These are phyloP conservation scores for Drosophila silvestris DNA, from an alignment of 2,888 invertebrate genomes.

Conservation along the genomic window DNA sequence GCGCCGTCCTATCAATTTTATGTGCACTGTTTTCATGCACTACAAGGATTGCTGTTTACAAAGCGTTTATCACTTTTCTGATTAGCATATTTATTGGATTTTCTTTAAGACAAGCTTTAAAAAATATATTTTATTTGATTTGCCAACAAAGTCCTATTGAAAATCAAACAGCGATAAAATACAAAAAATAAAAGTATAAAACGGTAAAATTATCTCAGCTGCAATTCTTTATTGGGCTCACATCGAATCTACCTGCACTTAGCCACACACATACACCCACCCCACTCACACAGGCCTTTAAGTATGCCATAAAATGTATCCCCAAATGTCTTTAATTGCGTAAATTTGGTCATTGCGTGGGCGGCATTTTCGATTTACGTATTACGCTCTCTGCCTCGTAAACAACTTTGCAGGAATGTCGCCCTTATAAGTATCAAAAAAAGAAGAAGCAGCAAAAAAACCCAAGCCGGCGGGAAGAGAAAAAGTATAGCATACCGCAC, in stretches of 20 bases:
- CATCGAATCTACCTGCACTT: slow-evolving; percentile 38
- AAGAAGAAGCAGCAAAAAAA: not conserved
- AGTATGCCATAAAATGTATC: slow-evolving; percentile 61
- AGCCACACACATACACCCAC: not conserved
- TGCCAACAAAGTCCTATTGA: not conserved
- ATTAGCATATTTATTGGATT: slow-evolving; percentile 3
- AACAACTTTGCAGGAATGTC: slow-evolving; percentile 71
- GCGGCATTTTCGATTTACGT: slow-evolving; percentile 62
- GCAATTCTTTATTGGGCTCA: slow-evolving; percentile 20
- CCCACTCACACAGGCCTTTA: slow-evolving; percentile 18
- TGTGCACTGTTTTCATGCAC: not conserved
- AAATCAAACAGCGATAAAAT: not conserved
- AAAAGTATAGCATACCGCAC: slow-evolving; percentile 62
- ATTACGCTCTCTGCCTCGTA: slow-evolving; percentile 64
- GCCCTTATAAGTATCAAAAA: slow-evolving; percentile 36
- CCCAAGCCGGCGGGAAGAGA: not conserved
- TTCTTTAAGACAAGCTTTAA: not conserved
- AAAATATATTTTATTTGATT: slow-evolving; percentile 1
- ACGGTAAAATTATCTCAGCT: slow-evolving; percentile 14
- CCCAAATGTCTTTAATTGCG: slow-evolving; percentile 61
- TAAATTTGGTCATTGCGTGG: slow-evolving; percentile 65
- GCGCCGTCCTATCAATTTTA: not conserved
- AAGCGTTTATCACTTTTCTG: not conserved
- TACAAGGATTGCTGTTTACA: not conserved
- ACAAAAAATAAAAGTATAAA: not conserved